Evolutionary conservation across 2,797 vertebrate species (phyloP), one percentile per base, ranked within the genome.

Genomic region (Sebastes paucispinis): DNA sequence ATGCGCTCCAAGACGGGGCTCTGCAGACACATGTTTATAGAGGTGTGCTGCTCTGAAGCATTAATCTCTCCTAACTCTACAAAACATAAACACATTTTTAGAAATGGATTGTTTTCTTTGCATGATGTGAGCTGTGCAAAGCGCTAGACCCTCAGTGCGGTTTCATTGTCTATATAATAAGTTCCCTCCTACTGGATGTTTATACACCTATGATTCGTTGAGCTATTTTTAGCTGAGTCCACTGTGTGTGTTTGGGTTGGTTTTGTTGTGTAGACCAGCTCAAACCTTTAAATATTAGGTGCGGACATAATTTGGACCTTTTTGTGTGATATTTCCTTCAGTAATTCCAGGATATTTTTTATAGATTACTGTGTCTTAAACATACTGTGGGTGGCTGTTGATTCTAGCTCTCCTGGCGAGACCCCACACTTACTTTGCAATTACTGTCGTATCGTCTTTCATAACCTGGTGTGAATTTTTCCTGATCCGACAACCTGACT

Each of bases 341-440:
- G 85, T 95, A 93, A 94, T 91, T 94, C 90, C 83, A 89, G 92
- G 90, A 92, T 94, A 91, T 91, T 92, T 92, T 50, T 93, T 90
- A 60, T 84, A 87, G 91, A 92, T 93, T 75, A 86, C 79, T 29
- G 27, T 91, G 82, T 89, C 88, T 91, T 81, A 92, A 93, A 91
- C 91, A 88, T 89, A 90, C 84, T 83, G 87, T 88, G 91, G 95
- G 95, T 95, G 93, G 94, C 84, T 94, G 91, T 91, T 94, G 89
- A 88, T 86, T 91, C 81, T 90, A 86, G 89, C 89, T 89, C 85
- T 81, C 22, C 71, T 27, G 55, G 73, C 65, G 73, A 88, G 93
- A 93, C 92, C 91, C 92, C 88, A 91, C 88, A 92, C 92, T 90
- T 90, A 83, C 89, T 87, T 88, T 83, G 76, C 86, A 88, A 90